These are phyloP conservation scores for Lanistes nyassanus DNA, from an alignment of 1,140 invertebrate species.

Conservation along the genomic window DNA sequence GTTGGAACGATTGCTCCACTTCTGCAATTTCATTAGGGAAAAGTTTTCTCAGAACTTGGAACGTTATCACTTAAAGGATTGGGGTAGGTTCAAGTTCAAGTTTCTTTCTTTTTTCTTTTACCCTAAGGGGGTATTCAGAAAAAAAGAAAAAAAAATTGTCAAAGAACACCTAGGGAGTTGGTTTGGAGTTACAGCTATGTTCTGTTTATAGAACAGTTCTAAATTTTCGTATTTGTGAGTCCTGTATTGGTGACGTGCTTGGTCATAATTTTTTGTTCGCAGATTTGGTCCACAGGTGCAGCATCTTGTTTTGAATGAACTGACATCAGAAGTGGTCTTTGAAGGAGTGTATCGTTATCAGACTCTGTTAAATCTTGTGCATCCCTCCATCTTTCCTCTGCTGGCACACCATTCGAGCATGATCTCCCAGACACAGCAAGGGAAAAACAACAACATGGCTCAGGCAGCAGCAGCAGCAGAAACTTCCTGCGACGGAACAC, in stretches of 20 bases:
- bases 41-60: no score
- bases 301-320: slow-evolving; percentile 20
- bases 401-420: slow-evolving; percentile 5
- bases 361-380: slow-evolving; percentile 16
- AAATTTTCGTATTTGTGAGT: background rate
- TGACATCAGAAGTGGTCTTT: slow-evolving; percentile 15
- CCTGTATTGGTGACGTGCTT: no score
- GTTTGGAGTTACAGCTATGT: no score
- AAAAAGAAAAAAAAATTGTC: background rate
- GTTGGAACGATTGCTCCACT: no score
- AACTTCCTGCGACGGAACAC: background rate
- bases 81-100: no score
- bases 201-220: background rate
- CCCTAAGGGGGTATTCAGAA: no score
- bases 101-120: background rate
- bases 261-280: background rate
- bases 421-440: background rate
- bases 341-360: slow-evolving; percentile 25
- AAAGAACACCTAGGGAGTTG: background rate
- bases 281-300: background rate
- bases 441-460: no score
- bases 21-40: no score
- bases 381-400: slow-evolving; percentile 16
- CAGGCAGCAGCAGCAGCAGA: background rate
- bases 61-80: no score